A percentile compares a stretch with the other conserved stretches of the same genome.
These are phyloP conservation scores for Mesaphorura yosii DNA, from an alignment of 1,140 invertebrate genomes.

Conservation along the genomic window DNA sequence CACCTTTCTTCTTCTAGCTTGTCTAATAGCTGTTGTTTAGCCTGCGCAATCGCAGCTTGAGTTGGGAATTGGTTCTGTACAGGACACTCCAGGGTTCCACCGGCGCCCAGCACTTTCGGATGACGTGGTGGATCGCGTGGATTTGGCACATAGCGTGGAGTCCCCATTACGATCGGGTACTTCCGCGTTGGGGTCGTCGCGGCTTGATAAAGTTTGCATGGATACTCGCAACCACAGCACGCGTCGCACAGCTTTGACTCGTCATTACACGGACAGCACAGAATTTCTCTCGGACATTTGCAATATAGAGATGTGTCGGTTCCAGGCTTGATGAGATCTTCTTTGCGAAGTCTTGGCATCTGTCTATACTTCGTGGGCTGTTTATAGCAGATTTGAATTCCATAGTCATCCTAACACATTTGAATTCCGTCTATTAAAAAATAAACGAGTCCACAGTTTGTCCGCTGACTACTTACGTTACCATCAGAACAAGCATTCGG, in stretches of 20 bases:
- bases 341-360: conserved; percentile 13
- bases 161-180: conserved; percentile 19
- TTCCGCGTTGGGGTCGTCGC: conserved; percentile 23
- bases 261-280: conserved; percentile 28
- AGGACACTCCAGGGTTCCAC: conserved; percentile 28
- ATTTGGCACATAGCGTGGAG: conserved; percentile 25
- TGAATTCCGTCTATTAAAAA: too few relatives aligned
- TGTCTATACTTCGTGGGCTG: background rate
- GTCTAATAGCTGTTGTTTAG: conserved; percentile 19
- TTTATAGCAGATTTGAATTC: conserved; percentile 16
- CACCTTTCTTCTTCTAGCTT: conserved; percentile 26
- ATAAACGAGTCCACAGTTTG: too few relatives aligned
- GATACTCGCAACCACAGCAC: conserved; percentile 28
- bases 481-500: too few relatives aligned
- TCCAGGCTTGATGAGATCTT: conserved; percentile 25
- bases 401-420: conserved; percentile 12
- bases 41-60: conserved; percentile 19
- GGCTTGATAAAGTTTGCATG: conserved; percentile 27
- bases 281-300: conserved; percentile 18
- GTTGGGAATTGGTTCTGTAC: conserved; percentile 28
- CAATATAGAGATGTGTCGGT: conserved; percentile 24
- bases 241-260: conserved; percentile 18
- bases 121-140: conserved; percentile 18
- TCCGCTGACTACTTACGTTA: too few relatives aligned
- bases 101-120: conserved; percentile 23